Base-by-base conservation (phyloP, 2,797 vertebrate species). In the Arctocebus calabarensis region DNA sequence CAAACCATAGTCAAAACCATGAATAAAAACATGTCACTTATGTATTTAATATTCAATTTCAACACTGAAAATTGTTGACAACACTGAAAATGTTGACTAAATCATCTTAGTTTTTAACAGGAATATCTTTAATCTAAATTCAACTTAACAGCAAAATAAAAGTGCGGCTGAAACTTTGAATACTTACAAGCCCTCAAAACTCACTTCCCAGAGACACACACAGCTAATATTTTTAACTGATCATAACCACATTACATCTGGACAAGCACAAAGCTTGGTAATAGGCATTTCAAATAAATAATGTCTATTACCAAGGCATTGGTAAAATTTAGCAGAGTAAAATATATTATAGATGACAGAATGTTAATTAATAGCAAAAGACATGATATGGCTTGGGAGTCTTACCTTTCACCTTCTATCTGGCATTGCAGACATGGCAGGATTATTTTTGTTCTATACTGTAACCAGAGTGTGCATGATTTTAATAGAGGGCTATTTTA, bases 401-500 rank as follows among this genome's bases (percentile, higher is more conserved):
- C 55, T 90, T 85, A 70, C 23, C 70, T 96, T 95, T 88, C 22
- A 64, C 75, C 84, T 96, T 84, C 57, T n/a, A 68, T 62, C 37
- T 83, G 74, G 66, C 61, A 62, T 92, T 92, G 37, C 5, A 62
- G 64, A 23, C 32, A 40, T 64, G 86, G 79, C 22, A 71, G 14
- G 22, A 62, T 91, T 94, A 0, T 79, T 55, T 75, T 34, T 17
- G 66, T 68, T 32, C 19, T 71, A 70, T 82, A 32, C 43, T 96
- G 0, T 32, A 93, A 86, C n/a, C 64, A 96, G 64, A 70, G 29
- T 87, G 6, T 94, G 52, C 89, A 91, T 57, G 82, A 90, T 96
- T 97, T 97, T 96, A 97, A 61, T 96, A 66, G 70, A 84, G 43
- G 59, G 7, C 4, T 97, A 59, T 97, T 96, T 96, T 96, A 94